Evolutionary conservation across 2,113 vertebrate species (phyloP), one percentile per base, ranked within the genome.

Genomic region (Oriolus oriolus): DNA sequence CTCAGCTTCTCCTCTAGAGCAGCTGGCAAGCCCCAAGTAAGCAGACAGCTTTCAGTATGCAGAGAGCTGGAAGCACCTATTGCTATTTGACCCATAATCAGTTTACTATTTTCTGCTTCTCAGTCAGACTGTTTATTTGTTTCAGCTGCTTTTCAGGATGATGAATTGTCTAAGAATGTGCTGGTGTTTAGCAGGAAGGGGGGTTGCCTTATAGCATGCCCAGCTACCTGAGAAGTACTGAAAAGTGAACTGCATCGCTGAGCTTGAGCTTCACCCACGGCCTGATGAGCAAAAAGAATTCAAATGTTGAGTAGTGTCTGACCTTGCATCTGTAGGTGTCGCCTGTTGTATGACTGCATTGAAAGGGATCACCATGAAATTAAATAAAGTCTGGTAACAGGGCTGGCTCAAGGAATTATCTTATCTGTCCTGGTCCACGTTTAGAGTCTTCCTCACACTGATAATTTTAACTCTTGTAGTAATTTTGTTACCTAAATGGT

Each of bases 161-260:
- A 97, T 54, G 1, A 80, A 82, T 97, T 95, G 96, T 97, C 97
- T 98, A 97, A 96, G 97, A 97, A 97, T 98, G 91, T 82, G 71
- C 56, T 86, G 50, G 75, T 93, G 88, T 83, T 91, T 73, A 95
- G 81, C 90, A 94, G 86, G 81, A 90, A 86, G 30, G 33, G 37
- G 39, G 64, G 16, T 37, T 93, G 88, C 60, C 86, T 92, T 87
- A 20, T 6, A 89, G 69, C 69, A 26, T 77, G 82, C 61, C 49
- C 49, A 73, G 4, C 65, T 90, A 86, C 94, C 93, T 84, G 78
- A 71, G 54, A 88, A 87, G 47, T 64, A 82, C 80, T 88, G 89
- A 70, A 61, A 91, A 93, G 35, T 56, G 71, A 73, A 35, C 77
- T 77, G 74, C 74, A 65, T 91, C 71, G 70, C 59, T 52, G 65